Conservation (phyloP, 1,140 invertebrate genomes). For the Cylas formicarius region DNA sequence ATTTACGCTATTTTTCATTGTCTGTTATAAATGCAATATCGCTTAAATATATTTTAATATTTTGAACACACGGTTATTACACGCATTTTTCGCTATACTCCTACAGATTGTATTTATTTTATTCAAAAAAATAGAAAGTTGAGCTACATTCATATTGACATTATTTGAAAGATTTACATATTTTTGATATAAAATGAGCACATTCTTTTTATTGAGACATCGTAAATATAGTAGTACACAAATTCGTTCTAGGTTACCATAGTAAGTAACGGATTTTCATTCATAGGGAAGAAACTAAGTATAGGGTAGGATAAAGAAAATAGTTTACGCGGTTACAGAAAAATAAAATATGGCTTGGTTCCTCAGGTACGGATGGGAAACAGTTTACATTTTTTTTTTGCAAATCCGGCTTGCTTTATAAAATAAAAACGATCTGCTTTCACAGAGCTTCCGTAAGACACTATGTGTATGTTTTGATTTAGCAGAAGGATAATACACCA, state of each 20-base stretch:
- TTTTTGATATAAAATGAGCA: conserved; percentile 41
- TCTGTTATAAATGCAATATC: conserved; percentile 28
- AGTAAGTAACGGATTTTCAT: conserved; percentile 19
- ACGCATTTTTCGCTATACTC: conserved; percentile 23
- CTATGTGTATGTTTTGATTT: no score
- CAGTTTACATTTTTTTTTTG: conserved; percentile 21
- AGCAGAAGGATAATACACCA: no score
- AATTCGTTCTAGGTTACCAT: conserved; percentile 20
- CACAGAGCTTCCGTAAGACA: no score
- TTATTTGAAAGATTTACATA: conserved; percentile 36
- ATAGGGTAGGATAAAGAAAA: conserved; percentile 3
- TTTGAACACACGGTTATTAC: conserved; percentile 34
- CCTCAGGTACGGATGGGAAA: conserved; percentile 37
- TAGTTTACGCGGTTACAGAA: conserved; percentile 4
- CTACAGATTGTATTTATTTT: conserved; percentile 29
- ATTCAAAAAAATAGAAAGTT: conserved; percentile 37
- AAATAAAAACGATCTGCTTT: no score
- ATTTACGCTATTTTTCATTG: no score
- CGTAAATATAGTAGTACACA: conserved; percentile 25
- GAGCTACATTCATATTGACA: conserved; percentile 42
- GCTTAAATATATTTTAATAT: conserved; percentile 12
- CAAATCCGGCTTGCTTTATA: not conserved
- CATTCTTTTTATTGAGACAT: conserved; percentile 31
- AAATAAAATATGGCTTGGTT: conserved; percentile 18
- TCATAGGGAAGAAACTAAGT: conserved; percentile 7